phyloP scores from a whole-genome alignment of 2,888 invertebrate genomes.

The Cetonia aurata region DNA sequence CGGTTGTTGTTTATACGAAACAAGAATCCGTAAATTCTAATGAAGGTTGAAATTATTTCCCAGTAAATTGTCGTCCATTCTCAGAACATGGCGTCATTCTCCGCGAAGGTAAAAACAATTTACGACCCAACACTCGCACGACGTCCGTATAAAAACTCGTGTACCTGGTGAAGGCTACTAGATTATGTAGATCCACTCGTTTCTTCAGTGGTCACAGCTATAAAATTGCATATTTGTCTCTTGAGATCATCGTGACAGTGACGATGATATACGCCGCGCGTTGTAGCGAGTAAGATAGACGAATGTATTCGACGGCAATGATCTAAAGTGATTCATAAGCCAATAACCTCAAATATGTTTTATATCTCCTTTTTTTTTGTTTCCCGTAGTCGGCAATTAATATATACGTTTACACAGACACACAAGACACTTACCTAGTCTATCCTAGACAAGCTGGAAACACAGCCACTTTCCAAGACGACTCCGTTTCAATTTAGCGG shows the following conservation, averaged over 20 bases:
- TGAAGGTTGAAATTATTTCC: slow-evolving; percentile 40
- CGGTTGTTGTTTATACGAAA: slow-evolving; percentile 35
- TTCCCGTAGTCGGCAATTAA: slow-evolving; percentile 38
- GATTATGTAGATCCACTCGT: slow-evolving; percentile 36
- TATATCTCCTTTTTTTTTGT: slow-evolving; percentile 26
- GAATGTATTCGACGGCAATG: slow-evolving; percentile 16
- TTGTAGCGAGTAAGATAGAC: slow-evolving; percentile 4
- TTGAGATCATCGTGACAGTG: slow-evolving; percentile 39
- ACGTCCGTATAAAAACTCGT: slow-evolving; percentile 20
- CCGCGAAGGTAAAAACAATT: slow-evolving; percentile 42
- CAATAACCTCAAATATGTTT: slow-evolving; percentile 40
- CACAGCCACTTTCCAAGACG: slow-evolving; percentile 20
- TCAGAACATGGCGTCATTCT: slow-evolving; percentile 41
- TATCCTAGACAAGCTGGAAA: slow-evolving; percentile 29
- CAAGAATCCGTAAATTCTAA: slow-evolving; percentile 38
- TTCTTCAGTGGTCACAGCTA: slow-evolving; percentile 20
- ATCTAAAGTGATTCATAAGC: slow-evolving; percentile 38
- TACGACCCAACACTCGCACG: slow-evolving; percentile 33
- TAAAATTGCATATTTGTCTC: slow-evolving; percentile 42
- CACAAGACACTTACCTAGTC: slow-evolving; percentile 33
- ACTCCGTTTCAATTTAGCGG: slow-evolving; percentile 6
- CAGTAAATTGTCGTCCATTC: slow-evolving; percentile 42
- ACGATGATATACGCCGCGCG: slow-evolving; percentile 16
- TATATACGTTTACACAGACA: slow-evolving; percentile 19
- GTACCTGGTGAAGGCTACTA: slow-evolving; percentile 35